Base-by-base conservation (phyloP, 2,113 vertebrate genomes). In the Chaetodon trifascialis region DNA sequence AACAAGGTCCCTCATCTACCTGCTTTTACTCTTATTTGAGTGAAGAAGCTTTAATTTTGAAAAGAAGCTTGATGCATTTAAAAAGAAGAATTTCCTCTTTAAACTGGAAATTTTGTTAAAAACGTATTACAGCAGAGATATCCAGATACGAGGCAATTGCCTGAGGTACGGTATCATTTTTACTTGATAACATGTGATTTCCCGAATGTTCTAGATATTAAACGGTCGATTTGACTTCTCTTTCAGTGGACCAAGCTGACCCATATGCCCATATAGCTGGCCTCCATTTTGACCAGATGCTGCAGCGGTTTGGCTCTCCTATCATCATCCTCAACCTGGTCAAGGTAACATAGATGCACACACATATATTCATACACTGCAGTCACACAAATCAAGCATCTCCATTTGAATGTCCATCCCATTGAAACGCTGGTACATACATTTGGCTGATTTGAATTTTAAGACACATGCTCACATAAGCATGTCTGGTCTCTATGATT, bases 261-360 rank as follows among this genome's bases (percentile, higher is more conserved):
- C 98, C 98, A 1, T 99, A 97, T 19, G 96, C 98, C 2, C 96
- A 97, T 0, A 95, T 97, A 60, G 97, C 98, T 34, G 97, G 95
- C 36, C 97, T 98, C 87, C 98, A 99, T 89, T 99, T 99, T 83
- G 98, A 99, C 91, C 98, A 99, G 95, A 99, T 99, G 98, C 94
- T 99, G 60, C 97, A 99, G 94, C 95, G 98, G 54, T 99, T 99
- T 83, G 98, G 98, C 25, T 99, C 98, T 2, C 98, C 98, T 1
- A 97, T 99, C 87, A 99, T 99, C 85, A 99, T 99, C 93, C 86
- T 99, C 91, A 99, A 99, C 92, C 96, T 99, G 23, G 98, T 99
- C 47, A 99, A 99, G 98, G 98, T 99, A 95, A 55, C 11, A 7
- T 15, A 34, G 8, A 60, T 12, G 30, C 71, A 51, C 17, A 16